phyloP scores from a whole-genome alignment of 2,888 invertebrate species.

The Drosophila neoperkinsi region DNA sequence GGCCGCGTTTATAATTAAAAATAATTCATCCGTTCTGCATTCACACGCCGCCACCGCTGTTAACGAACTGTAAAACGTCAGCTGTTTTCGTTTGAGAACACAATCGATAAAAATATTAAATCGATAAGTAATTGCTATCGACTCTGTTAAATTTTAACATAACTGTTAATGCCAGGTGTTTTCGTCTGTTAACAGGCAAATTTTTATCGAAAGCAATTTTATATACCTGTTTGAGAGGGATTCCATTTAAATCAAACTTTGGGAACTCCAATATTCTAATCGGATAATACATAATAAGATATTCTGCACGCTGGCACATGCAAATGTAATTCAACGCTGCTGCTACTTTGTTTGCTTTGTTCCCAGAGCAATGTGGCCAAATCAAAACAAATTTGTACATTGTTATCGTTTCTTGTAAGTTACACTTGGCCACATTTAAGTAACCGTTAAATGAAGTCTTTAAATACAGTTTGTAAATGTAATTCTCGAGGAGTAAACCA shows the following conservation, averaged over 20 bases:
- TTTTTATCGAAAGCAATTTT: background rate
- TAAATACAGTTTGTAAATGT: background rate
- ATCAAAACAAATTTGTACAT: background rate
- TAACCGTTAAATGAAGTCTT: background rate
- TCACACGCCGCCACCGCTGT: conserved; percentile 56
- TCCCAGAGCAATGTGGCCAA: background rate
- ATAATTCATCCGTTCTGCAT: conserved; percentile 48
- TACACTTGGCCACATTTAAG: background rate
- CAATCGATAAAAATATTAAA: conserved; percentile 29
- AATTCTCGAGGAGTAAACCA: background rate
- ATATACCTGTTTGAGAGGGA: background rate
- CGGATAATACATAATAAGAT: too few relatives aligned
- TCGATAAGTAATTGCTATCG: conserved; percentile 12
- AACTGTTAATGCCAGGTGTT: conserved; percentile 29
- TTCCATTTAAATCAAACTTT: background rate
- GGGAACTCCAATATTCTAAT: background rate
- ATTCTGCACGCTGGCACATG: background rate
- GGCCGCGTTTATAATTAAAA: conserved; percentile 43
- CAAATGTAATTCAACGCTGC: background rate
- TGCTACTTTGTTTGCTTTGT: background rate
- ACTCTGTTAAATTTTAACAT: conserved; percentile 19
- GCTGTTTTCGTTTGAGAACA: conserved; percentile 41
- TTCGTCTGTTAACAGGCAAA: background rate
- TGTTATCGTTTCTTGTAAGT: background rate
- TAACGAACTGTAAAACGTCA: conserved; percentile 56